Evolutionary conservation across 2,888 invertebrate species (phyloP).

Genomic region (Limnephilus marmoratus): DNA sequence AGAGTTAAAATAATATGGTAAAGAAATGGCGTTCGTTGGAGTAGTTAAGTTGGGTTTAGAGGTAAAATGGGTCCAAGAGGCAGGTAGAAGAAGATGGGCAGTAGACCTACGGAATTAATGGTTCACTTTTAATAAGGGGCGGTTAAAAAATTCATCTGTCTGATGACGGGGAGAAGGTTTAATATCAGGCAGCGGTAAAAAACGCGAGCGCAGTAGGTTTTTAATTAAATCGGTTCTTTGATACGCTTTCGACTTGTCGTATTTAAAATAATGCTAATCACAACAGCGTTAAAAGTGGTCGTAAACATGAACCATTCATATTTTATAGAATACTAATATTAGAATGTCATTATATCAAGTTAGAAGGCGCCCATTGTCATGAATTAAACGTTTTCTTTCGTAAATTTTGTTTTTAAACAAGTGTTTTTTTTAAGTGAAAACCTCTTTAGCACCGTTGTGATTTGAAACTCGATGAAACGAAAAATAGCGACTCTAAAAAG

Average conservation of each 20-base stretch:
- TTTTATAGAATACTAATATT: neutral
- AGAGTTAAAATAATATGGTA: neutral
- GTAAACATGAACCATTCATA: neutral
- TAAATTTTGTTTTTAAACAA: no score
- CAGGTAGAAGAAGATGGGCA: slow-evolving; percentile 20
- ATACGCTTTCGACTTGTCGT: neutral
- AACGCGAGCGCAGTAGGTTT: slow-evolving; percentile 3
- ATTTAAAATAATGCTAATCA: neutral
- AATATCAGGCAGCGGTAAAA: neutral
- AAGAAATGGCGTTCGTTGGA: neutral
- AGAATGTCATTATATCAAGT: neutral
- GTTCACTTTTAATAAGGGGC: slow-evolving; percentile 39
- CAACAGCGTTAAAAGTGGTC: neutral
- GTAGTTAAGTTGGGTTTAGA: neutral
- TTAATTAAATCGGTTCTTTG: neutral
- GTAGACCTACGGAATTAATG: slow-evolving; percentile 11
- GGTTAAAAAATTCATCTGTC: slow-evolving; percentile 24
- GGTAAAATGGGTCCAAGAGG: neutral
- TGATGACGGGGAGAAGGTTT: slow-evolving; percentile 3
- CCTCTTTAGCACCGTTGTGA: no score
- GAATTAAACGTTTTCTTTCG: neutral
- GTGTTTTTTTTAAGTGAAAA: no score
- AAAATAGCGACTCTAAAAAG: no score
- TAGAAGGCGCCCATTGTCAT: neutral
- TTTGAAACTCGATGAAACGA: no score